A percentile compares a stretch with the other conserved stretches of the same genome.
phyloP scores from a whole-genome alignment of 2,797 vertebrate species.

The Iguana delicatissima region DNA sequence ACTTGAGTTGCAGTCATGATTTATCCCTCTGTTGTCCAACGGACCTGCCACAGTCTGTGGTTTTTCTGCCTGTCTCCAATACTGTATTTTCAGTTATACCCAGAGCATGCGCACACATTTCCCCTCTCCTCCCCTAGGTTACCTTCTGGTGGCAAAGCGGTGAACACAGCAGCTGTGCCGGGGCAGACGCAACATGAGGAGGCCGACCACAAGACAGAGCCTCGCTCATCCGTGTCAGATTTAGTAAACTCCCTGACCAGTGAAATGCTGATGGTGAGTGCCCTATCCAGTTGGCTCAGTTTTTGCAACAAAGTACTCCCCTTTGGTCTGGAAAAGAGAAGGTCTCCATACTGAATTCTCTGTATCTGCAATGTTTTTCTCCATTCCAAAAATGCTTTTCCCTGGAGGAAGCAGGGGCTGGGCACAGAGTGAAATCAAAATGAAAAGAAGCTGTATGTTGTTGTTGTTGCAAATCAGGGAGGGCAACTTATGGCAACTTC shows the following conservation, averaged over 20 bases:
- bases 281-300: neutral
- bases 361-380: neutral
- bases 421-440: neutral
- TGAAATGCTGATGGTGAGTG: conserved; percentile 97
- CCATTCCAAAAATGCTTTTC: neutral
- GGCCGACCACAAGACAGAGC: conserved; percentile 84
- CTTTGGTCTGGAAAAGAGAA: neutral
- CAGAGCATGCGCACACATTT: neutral
- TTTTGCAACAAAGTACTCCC: neutral
- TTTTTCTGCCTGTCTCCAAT: neutral
- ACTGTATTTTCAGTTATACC: neutral
- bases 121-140: conserved; percentile 77
- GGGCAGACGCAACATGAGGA: conserved; percentile 91
- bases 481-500: neutral
- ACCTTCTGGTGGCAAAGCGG: conserved; percentile 88
- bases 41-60: neutral
- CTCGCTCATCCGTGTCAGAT: conserved; percentile 92
- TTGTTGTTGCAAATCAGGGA: neutral
- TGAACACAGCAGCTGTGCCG: conserved; percentile 86
- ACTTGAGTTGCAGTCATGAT: neutral
- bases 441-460: neutral
- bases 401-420: neutral
- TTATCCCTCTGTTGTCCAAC: neutral
- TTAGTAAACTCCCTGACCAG: conserved; percentile 97
- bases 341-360: neutral